These are phyloP conservation scores for Notamacropus eugenii DNA, from an alignment of 2,797 vertebrate genomes.

Conservation along the genomic window DNA sequence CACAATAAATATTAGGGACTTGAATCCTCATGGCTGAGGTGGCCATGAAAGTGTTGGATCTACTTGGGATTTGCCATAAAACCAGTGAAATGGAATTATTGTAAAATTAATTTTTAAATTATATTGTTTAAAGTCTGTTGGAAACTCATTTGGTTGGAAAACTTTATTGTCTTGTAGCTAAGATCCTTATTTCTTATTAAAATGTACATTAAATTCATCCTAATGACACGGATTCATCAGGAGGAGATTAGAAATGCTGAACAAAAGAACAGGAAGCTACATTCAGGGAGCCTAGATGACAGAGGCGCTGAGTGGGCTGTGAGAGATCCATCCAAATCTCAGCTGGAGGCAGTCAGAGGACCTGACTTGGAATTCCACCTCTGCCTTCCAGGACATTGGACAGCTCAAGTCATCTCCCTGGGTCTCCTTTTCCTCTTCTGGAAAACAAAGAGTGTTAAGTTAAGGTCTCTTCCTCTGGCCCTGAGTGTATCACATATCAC, in stretches of 20 bases:
- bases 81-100: slow-evolving; percentile 1
- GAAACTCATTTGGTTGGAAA: slow-evolving; percentile 13
- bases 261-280: not conserved
- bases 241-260: not conserved
- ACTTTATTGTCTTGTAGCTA: not conserved
- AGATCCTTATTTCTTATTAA: not conserved
- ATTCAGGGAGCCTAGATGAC: not conserved
- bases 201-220: not conserved
- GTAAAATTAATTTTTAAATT: slow-evolving; percentile 33
- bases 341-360: not conserved
- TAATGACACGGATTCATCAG: not conserved
- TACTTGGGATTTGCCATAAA: not conserved
- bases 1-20: not conserved
- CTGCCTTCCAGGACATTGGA: not conserved
- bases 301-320: not conserved
- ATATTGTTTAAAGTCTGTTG: not conserved
- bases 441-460: not conserved
- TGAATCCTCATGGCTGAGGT: not conserved
- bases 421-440: not conserved
- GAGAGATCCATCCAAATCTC: not conserved
- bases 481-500: not conserved
- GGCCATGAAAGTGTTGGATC: not conserved
- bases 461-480: not conserved
- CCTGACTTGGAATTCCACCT: not conserved
- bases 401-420: not conserved